phyloP scores from a whole-genome alignment of 2,113 vertebrate species.

The Turdus rufiventris region DNA sequence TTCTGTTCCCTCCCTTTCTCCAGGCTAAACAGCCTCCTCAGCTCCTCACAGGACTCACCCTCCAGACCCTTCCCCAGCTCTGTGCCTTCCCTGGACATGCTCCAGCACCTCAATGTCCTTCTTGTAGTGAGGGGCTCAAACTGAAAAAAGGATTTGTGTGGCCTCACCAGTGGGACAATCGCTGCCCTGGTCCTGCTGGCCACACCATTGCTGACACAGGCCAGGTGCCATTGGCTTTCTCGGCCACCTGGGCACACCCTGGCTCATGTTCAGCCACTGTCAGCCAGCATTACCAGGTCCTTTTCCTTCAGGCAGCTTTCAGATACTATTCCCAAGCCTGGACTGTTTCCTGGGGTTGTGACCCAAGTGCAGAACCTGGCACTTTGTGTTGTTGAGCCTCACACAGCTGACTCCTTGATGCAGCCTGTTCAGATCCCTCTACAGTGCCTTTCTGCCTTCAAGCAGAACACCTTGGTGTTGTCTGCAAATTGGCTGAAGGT shows the following conservation, averaged over 20 bases:
- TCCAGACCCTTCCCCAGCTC: neutral
- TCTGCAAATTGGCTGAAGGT: neutral
- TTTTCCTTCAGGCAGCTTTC: neutral
- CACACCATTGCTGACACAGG: neutral
- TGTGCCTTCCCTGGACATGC: neutral
- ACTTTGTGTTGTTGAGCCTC: neutral
- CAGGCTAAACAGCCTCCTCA: neutral
- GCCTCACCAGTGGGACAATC: neutral
- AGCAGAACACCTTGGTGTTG: neutral
- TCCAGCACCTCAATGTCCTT: neutral
- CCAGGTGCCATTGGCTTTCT: neutral
- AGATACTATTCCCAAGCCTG: neutral
- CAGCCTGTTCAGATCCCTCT: neutral
- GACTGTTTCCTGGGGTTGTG: neutral
- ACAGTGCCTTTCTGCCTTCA: neutral
- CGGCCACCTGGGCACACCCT: fast-evolving
- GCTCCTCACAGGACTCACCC: neutral
- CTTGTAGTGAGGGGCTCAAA: neutral
- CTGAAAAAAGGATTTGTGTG: neutral
- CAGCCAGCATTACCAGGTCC: fast-evolving
- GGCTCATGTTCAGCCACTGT: neutral
- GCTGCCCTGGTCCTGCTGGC: neutral
- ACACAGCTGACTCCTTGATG: fast-evolving
- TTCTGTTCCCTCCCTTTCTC: neutral
- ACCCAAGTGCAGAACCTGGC: neutral